Evolutionary conservation across 2,113 vertebrate species (phyloP), one percentile per base, ranked within the genome.

Genomic region (Talpa occidentalis): DNA sequence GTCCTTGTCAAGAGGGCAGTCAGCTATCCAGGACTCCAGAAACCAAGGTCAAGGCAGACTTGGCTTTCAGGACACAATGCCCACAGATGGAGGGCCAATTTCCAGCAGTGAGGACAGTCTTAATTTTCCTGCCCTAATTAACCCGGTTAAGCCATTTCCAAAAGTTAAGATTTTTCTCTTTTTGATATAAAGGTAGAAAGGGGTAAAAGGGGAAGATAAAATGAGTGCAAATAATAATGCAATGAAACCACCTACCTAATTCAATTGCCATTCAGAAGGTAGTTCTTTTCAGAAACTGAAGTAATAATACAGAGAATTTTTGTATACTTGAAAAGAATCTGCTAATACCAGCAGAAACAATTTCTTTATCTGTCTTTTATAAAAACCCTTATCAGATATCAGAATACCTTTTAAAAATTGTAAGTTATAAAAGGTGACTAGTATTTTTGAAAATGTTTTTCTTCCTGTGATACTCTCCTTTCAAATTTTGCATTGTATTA

Each of bases 311-410:
- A 30, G 4, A 69, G 79, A 90, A 87, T 49, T 94, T 89, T 56
- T 42, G 67, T 32, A 4, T 30, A 83, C 86, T 67, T 52, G 56
- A 72, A 84, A 79, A 26, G 26, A 56, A 73, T 32, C 32, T 62
- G 19, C n/a, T 40, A 81, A 15, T 30, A 83, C 28, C 0, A 9
- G 10, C 28, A 94, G 62, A 74, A 83, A 76, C 28, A 67, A 72
- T 93, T 94, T 77, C 47, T 44, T 59, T 37, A 79, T 78, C n/a
- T 44, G 26, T 59, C n/a, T 86, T 85, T 93, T 47, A 80, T 67
- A 40, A 88, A 91, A 91, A 90, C 15, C 7, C 22, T 88, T n/a
- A n/a, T n/a, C n/a, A 80, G 83, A 42, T 86, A 74, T 35, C 59
- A 85, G 30, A 88, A 76, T 83, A 85, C 70, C 10, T 82, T 76